These are phyloP conservation scores for Drosophila biarmipes DNA, from an alignment of 1,140 invertebrate species.

Conservation along the genomic window DNA sequence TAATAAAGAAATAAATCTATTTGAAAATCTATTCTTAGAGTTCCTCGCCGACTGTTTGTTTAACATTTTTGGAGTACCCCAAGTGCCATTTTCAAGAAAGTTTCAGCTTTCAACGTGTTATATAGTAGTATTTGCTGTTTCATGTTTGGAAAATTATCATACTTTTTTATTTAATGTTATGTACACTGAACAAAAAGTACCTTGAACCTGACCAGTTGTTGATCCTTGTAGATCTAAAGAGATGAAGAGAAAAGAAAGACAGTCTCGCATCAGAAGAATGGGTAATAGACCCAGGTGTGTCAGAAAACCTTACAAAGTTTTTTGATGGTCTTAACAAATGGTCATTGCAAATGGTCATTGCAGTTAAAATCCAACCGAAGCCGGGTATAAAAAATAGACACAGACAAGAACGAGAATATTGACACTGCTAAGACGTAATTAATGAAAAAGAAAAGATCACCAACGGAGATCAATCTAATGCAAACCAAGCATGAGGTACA, in stretches of 20 bases:
- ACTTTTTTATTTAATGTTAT: too few species aligned
- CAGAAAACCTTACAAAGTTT: background rate
- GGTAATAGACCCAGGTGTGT: background rate
- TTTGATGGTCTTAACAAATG: slow-evolving; percentile 1
- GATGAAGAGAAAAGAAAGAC: background rate
- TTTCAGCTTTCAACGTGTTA: too few species aligned
- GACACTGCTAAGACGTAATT: slow-evolving; percentile 59
- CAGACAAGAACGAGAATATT: slow-evolving; percentile 6
- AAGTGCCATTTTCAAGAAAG: too few species aligned
- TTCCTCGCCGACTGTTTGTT: too few species aligned
- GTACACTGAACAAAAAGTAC: too few species aligned
- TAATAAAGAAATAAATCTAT: background rate
- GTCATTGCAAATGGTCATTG: slow-evolving; percentile 4
- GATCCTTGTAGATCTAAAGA: background rate
- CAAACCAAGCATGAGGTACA: slow-evolving; percentile 17
- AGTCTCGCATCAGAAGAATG: slow-evolving; percentile 1
- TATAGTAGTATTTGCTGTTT: too few species aligned
- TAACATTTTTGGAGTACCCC: too few species aligned
- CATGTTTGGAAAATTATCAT: too few species aligned
- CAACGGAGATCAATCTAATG: slow-evolving; percentile 25
- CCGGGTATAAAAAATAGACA: background rate
- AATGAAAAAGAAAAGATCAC: slow-evolving; percentile 57
- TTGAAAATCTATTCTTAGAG: background rate
- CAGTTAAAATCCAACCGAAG: slow-evolving; percentile 11
- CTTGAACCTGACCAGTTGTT: too few species aligned